phyloP scores from a whole-genome alignment of 2,797 vertebrate genomes.

The Sebastes iracundus region DNA sequence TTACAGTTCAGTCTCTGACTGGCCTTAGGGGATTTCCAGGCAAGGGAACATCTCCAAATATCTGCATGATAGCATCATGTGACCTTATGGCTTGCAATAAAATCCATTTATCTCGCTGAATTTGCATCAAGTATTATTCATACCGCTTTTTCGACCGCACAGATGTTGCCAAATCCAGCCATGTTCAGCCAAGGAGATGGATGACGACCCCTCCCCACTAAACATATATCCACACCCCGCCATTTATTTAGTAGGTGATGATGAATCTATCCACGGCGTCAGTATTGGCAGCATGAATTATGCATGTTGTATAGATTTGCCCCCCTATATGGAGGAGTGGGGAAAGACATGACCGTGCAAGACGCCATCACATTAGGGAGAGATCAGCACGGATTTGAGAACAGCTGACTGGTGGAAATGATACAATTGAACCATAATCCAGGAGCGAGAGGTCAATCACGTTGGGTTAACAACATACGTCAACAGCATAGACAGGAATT shows the following conservation, averaged over 20 bases:
- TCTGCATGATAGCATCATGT: constrained; percentile 23
- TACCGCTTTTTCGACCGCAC: not conserved
- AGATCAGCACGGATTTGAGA: not conserved
- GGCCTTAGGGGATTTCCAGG: constrained; percentile 17
- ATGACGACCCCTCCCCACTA: not conserved
- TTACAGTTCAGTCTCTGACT: constrained; percentile 37
- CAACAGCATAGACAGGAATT: not conserved
- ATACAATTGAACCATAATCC: not conserved
- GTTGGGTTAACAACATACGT: not conserved
- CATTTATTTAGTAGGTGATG: constrained; percentile 33
- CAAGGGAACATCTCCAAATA: constrained; percentile 31
- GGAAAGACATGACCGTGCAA: constrained; percentile 17
- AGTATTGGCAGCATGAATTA: constrained; percentile 51
- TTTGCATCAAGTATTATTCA: constrained; percentile 12
- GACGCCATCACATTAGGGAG: constrained; percentile 12
- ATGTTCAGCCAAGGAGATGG: not conserved
- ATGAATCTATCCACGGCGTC: constrained; percentile 34
- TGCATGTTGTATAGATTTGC: constrained; percentile 65
- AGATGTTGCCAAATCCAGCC: constrained; percentile 5
- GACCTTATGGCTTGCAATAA: not conserved
- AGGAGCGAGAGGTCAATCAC: constrained; percentile 19
- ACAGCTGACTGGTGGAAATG: constrained; percentile 9
- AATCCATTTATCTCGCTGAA: constrained; percentile 8
- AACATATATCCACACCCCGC: constrained; percentile 10
- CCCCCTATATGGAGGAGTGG: constrained; percentile 10